Evolutionary conservation across 2,888 invertebrate species (phyloP), one percentile per base, ranked within the genome.

Genomic region (Troides helena): DNA sequence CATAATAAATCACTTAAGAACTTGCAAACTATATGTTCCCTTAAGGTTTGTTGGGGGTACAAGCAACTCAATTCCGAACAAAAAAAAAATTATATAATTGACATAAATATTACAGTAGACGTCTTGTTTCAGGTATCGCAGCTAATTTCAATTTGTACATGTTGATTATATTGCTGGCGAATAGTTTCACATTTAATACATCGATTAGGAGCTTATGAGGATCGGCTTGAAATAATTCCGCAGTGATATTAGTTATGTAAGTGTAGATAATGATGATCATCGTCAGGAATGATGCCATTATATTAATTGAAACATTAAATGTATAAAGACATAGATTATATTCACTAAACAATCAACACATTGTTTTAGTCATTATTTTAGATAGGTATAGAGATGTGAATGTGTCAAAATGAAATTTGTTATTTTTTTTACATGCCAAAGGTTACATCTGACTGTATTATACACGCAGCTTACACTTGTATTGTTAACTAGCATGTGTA

Each of bases 181-280:
- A 36, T 61, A 57, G 21, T 64, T 60, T 64, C 30, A 46, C 56
- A 21, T n/a, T 39, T 60, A 67, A 60, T 56, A 43, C 10, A 43
- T 23, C n/a, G 25, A 23, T 59, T 46, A 60, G 57, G 87, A 90
- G 90, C 88, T 92, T 92, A 92, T 92, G 91, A 92, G 89, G 82
- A 82, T 82, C 70, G 81, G 80, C 84, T 77, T 83, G 76, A 80
- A 81, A 76, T 76, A 76, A 74, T 82, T 77, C 85, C 74, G 81
- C 73, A 83, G 91, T 90, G 91, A 90, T 91, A 92, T 81, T 90
- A 90, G 66, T 53, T 53, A 85, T 67, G 69, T 90, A 89, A 90
- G 83, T 81, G 81, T 89, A 89, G 84, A 83, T 88, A 86, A 80
- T 78, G 74, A 73, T 67, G 74, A 73, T 67, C 70, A 74, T 79